Evolutionary conservation across 2,888 invertebrate species (phyloP), one percentile per base, ranked within the genome.

Genomic region (Ctena decussata): DNA sequence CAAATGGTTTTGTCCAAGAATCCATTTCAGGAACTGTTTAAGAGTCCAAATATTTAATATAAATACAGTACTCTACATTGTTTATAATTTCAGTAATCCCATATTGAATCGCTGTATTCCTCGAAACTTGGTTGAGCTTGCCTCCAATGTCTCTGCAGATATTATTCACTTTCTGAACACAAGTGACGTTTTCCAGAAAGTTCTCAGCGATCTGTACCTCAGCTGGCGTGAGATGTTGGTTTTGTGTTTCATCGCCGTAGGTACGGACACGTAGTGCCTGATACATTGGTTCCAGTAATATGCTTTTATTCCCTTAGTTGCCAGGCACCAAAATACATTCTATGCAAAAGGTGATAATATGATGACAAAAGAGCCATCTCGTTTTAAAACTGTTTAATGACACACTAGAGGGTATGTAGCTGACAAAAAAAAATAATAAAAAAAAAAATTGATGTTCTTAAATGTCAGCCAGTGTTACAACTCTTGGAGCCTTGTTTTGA

Each of bases 41-140:
- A n/a, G n/a, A n/a, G n/a, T n/a, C n/a, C n/a, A n/a, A n/a, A n/a
- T n/a, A n/a, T n/a, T n/a, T n/a, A n/a, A n/a, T n/a, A n/a, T n/a
- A 32, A 35, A 5, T 30, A 49, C 8, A 39, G 60, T 60, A 39
- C 49, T 57, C 44, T 41, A 27, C 65, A 35, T 35, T 32, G 32
- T 65, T 65, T 65, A 65, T 65, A 65, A 41, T 93, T 96, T 85
- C 94, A 97, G 98, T 93, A 96, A 97, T 80, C 97, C 98, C 3
- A 97, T 99, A 41, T 96, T 99, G 80, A 98, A 98, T 95, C 97
- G 99, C 82, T 99, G 99, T 96, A 97, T 99, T 91, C 99, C 99
- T 11, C 92, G 89, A 39, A 82, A 93, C 60, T 96, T 97, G 12
- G 97, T 97, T 89, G 97, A 97, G 78, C 96, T 97, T 15, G 97